Evolutionary conservation across 2,888 invertebrate species (phyloP).

Genomic region (Chloromyia formosa): DNA sequence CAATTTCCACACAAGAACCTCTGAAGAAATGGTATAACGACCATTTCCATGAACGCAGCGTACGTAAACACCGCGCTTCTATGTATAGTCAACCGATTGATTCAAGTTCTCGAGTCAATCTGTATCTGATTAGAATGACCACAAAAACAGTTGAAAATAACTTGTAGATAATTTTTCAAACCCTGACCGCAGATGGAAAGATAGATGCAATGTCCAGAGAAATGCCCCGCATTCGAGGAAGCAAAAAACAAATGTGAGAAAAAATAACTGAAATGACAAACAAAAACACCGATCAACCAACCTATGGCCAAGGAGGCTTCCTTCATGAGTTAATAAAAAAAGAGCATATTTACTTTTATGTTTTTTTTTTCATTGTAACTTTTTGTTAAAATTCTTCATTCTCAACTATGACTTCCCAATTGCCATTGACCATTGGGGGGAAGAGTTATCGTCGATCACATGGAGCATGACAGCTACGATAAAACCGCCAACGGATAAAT

Average conservation of each 20-base stretch:
- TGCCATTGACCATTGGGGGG: not conserved
- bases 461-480: conserved; percentile 7
- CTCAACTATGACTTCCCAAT: not conserved
- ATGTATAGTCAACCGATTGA: not conserved
- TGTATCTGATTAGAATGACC: conserved; percentile 22
- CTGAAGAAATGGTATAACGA: not conserved
- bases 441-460: not conserved
- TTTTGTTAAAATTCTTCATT: not conserved
- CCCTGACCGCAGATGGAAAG: not conserved
- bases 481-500: conserved; percentile 23
- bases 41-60: too few relatives aligned
- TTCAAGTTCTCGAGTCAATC: not conserved
- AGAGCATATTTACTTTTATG: not conserved
- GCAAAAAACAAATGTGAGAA: not conserved
- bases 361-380: not conserved
- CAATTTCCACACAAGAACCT: conserved; percentile 34
- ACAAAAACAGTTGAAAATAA: conserved; percentile 19
- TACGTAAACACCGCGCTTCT: too few relatives aligned
- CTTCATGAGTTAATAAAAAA: not conserved
- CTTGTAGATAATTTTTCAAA: conserved; percentile 32
- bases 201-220: too few relatives aligned
- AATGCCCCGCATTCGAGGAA: not conserved
- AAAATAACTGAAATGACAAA: not conserved
- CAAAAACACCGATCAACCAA: not conserved
- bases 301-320: not conserved